Base-by-base conservation (phyloP, 2,888 invertebrate genomes). In the Mythimna lalbum region DNA sequence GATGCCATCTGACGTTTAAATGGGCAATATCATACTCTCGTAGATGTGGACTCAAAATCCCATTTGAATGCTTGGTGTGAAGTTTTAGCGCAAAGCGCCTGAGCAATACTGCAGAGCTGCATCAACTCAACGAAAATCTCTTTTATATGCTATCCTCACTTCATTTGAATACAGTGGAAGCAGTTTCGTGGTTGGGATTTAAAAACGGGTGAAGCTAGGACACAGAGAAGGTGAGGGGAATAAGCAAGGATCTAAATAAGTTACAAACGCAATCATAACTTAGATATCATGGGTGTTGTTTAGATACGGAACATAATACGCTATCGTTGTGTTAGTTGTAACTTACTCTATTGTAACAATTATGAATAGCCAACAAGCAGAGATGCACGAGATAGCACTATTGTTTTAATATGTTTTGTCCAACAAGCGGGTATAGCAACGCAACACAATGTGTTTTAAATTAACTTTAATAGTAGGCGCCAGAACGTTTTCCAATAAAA, bases 111-210 rank as follows among this genome's bases (percentile, higher is more conserved):
- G 80, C 80, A 86, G 74, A 70, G 68, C 76, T 65, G 62, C 72
- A 78, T 66, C 69, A 78, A 81, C 80, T 74, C 78, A 65, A 78
- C 78, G 66, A 69, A 81, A 87, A 86, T 81, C 86, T 84, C 78
- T 83, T 84, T 83, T 83, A 83, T 81, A 76, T 79, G 69, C 76
- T 73, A 70, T 75, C 72, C 78, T 70, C 81, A 82, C 83, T 82
- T 75, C 71, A 83, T 86, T 84, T 83, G 73, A 82, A 83, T 86
- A 78, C 71, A 82, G 80, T 86, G 78, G 64, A 73, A 75, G 78
- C 74, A 82, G 81, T 70, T 77, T 70, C 69, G 75, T 76, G 71
- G 71, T 71, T 57, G 56, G 67, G 73, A 71, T 83, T 82, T 74
- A 65, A 78, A 75, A 80, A 75, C 55, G 59, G 47, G 55, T 69